phyloP scores from a whole-genome alignment of 2,113 vertebrate genomes.

The Daboia siamensis region DNA sequence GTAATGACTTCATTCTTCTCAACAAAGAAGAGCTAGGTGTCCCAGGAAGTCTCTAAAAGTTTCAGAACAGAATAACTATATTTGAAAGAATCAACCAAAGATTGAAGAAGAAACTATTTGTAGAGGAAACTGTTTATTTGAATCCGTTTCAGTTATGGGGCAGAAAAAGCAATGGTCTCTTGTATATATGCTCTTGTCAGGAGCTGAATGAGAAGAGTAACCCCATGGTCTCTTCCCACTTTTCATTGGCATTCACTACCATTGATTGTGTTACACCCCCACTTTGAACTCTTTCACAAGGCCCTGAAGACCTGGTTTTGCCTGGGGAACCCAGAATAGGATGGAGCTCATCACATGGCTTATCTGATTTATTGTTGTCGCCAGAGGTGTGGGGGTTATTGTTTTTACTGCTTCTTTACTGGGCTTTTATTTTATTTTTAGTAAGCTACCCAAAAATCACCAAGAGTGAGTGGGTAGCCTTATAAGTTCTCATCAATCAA shows the following conservation, averaged over 20 bases:
- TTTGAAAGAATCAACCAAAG: background rate
- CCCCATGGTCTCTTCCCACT: background rate
- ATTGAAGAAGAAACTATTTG: background rate
- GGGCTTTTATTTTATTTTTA: too few relatives aligned
- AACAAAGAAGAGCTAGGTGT: background rate
- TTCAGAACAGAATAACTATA: background rate
- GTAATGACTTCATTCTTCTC: background rate
- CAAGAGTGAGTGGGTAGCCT: background rate
- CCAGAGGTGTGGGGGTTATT: background rate
- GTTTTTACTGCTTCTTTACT: background rate
- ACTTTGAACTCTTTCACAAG: background rate
- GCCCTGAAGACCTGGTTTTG: background rate
- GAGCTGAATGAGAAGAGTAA: background rate
- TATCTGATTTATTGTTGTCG: background rate
- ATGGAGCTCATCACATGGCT: background rate
- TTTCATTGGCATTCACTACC: background rate
- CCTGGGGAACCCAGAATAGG: background rate
- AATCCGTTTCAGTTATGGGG: background rate
- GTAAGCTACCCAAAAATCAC: background rate
- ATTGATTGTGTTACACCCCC: background rate
- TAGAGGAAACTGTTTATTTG: background rate
- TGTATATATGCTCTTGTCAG: background rate
- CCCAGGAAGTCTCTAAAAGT: background rate
- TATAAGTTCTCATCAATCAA: background rate
- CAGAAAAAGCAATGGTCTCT: background rate